phyloP scores from a whole-genome alignment of 35 echinoderm and acorn worm genomes.

The Antedon bifida region DNA sequence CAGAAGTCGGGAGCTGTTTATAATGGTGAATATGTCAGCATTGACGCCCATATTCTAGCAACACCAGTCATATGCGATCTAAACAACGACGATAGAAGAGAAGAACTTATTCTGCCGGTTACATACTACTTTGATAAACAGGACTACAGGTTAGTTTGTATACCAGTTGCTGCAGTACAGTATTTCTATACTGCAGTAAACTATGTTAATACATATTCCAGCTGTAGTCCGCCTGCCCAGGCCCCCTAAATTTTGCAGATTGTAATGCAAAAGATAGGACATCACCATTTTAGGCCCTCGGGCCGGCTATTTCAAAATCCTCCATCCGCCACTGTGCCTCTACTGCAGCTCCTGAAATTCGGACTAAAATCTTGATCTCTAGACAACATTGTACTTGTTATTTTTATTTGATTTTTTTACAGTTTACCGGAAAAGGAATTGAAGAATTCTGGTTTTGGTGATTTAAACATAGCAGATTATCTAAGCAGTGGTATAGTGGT shows the following conservation, averaged over 20 bases:
- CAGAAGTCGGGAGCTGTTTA: neutral
- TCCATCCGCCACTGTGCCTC: too few species aligned
- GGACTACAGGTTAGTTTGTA: slow-evolving; percentile 21
- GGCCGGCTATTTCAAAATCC: too few species aligned
- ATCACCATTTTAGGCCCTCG: too few species aligned
- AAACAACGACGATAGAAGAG: slow-evolving; percentile 45
- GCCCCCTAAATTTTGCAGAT: too few species aligned
- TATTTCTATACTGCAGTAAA: too few species aligned
- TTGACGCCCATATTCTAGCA: slow-evolving; percentile 43
- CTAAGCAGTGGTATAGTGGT: slow-evolving; percentile 18
- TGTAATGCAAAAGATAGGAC: too few species aligned
- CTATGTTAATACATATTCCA: too few species aligned
- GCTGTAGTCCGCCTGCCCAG: too few species aligned
- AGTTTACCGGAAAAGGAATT: neutral
- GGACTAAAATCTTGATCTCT: too few species aligned
- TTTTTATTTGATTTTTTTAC: too few species aligned
- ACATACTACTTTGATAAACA: slow-evolving; percentile 46
- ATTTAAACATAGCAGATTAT: slow-evolving; percentile 9
- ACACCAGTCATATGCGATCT: slow-evolving; percentile 55
- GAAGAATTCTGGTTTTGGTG: neutral
- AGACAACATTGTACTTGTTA: too few species aligned
- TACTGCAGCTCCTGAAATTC: too few species aligned
- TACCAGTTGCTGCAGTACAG: neutral
- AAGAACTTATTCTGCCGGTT: slow-evolving; percentile 48
- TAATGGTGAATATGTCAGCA: slow-evolving; percentile 19